phyloP scores from a whole-genome alignment of 2,888 invertebrate genomes.

The Tyria jacobaeae region DNA sequence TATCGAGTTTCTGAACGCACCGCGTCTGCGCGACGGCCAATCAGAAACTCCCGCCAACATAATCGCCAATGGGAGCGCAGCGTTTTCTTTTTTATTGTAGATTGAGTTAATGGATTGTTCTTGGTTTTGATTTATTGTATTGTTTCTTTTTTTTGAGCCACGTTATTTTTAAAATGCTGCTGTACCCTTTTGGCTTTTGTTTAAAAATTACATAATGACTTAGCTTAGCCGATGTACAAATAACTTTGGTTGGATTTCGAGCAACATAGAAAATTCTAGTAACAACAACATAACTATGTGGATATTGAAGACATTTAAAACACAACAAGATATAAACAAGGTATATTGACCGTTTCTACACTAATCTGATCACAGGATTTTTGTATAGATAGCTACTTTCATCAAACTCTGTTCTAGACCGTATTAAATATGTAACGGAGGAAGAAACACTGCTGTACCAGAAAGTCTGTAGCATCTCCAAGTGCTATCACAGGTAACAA shows the following conservation, averaged over 20 bases:
- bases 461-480: not conserved
- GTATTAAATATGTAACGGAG: not conserved
- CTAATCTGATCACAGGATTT: not conserved
- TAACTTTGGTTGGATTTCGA: not conserved
- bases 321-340: too few species aligned
- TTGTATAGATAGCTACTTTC: too few species aligned
- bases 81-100: conserved; percentile 76
- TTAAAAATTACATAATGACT: conserved; percentile 33
- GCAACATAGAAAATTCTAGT: not conserved
- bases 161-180: conserved; percentile 48
- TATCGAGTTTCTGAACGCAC: conserved; percentile 83
- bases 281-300: not conserved
- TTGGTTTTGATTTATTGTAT: conserved; percentile 82
- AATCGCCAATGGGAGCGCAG: conserved; percentile 70
- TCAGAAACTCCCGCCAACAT: conserved; percentile 68
- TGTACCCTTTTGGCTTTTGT: conserved; percentile 35
- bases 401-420: not conserved
- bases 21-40: conserved; percentile 70
- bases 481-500: not conserved
- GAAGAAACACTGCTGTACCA: too few species aligned
- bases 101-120: conserved; percentile 84
- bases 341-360: too few species aligned
- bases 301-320: not conserved
- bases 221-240: conserved; percentile 13
- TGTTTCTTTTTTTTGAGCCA: conserved; percentile 61